A percentile compares a stretch with the other conserved stretches of the same genome.
phyloP scores from a whole-genome alignment of 2,888 invertebrate genomes.

The Amblyteles armatorius region DNA sequence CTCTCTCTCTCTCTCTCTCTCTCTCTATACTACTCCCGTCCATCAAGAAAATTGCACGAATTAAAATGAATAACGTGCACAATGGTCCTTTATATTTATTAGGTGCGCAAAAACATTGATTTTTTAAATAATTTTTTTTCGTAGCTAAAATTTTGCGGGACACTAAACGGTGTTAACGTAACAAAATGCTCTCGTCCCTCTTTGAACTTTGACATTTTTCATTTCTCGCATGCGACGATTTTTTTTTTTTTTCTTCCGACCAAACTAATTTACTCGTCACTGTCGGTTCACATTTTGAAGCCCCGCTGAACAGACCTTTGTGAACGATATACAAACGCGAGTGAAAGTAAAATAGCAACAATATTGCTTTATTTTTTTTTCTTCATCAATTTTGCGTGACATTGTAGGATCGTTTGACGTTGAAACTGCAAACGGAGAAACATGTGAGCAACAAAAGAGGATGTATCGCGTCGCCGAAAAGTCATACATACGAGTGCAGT shows the following conservation, averaged over 20 bases:
- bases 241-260: background rate
- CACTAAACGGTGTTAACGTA: background rate
- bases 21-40: no score
- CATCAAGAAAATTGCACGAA: conserved; percentile 27
- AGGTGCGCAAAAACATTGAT: background rate
- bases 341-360: background rate
- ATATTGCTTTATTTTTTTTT: background rate
- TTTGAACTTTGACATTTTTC: background rate
- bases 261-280: conserved; percentile 1
- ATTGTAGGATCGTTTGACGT: background rate
- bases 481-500: no score
- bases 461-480: background rate
- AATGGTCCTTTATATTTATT: background rate
- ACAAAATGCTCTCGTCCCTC: background rate
- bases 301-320: background rate
- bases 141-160: background rate
- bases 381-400: background rate
- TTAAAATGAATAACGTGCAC: background rate
- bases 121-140: background rate
- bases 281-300: background rate
- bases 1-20: no score
- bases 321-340: background rate
- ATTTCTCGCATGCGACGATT: background rate
- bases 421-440: background rate
- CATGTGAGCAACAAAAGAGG: background rate